Evolutionary conservation across 1,140 invertebrate species (phyloP), one percentile per base, ranked within the genome.

Genomic region (Rhysida immarginata): DNA sequence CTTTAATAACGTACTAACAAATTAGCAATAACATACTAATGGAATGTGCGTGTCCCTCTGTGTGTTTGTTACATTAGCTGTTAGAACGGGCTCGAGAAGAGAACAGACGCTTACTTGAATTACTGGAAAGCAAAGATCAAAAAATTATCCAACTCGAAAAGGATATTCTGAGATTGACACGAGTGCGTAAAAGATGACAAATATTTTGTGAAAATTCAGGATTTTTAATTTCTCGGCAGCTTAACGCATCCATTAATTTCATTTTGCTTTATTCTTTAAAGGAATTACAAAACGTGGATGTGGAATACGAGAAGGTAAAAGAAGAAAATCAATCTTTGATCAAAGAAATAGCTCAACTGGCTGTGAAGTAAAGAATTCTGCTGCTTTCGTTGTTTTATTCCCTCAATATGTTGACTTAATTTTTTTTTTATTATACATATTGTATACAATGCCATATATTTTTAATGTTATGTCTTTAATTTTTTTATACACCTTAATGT

Each of bases 121-220:
- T 78, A 18, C 53, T 80, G 44, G 75, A 77, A 55, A 71, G 75
- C 48, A 74, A 76, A 54, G 77, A 80, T 56, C 69, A 71, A 56
- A 71, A 72, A 61, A 79, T 80, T 60, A 68, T 71, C 29, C 67
- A 73, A 1, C 63, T 80, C 2, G 75, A 80, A 60, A 59, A 64
- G 42, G 60, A 69, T 52, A 61, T 71, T 16, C 60, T 62, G 26
- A 51, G 63, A 29, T 54, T 71, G 21, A 69, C 64, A 46, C 64
- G 62, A 64, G 69, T 68, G 57, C 29, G 59, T 61, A 25, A 35
- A 35, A 35, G 16, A 35, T 16, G 16, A 8, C 16, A 8, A 35
- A 35, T 16, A 8, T 35, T 8, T 35, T 35, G 5, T 35, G 16
- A 35, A 35, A 16, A 35, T n/a, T n/a, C n/a, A n/a, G n/a, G n/a